Conservation (phyloP, 2,797 vertebrate species). For the Myiotriccus ornatus region DNA sequence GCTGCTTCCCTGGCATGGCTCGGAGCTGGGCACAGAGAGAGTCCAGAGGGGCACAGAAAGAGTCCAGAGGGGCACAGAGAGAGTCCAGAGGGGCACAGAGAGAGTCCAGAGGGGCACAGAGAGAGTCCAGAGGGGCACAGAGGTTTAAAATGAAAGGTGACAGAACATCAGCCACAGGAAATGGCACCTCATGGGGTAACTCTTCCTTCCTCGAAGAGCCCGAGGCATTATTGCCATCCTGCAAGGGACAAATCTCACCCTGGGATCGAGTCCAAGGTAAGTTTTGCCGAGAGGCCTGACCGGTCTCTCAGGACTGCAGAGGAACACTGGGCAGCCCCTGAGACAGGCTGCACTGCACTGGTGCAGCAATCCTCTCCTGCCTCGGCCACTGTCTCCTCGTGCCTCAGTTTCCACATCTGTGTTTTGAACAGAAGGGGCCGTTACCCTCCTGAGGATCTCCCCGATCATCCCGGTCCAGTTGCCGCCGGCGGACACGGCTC, state of each 20-base stretch:
- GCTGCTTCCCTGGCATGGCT: background rate
- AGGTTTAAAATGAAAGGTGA: background rate
- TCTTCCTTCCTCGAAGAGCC: too few species aligned
- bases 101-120: too few species aligned
- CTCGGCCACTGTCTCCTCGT: background rate
- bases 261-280: background rate
- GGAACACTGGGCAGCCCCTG: background rate
- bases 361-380: background rate
- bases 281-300: background rate
- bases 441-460: constrained; percentile 83
- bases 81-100: too few species aligned
- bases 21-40: background rate
- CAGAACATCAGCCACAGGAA: background rate
- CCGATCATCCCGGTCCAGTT: constrained; percentile 91
- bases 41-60: background rate
- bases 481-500: constrained; percentile 75
- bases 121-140: too few species aligned
- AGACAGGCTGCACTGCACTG: background rate
- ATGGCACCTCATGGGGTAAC: background rate
- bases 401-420: background rate
- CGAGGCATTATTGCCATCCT: background rate
- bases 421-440: fast-evolving
- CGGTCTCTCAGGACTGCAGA: background rate
- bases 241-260: background rate
- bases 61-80: background rate